Evolutionary conservation across 2,797 vertebrate genomes (phyloP).

Genomic region (Xenopus petersii): DNA sequence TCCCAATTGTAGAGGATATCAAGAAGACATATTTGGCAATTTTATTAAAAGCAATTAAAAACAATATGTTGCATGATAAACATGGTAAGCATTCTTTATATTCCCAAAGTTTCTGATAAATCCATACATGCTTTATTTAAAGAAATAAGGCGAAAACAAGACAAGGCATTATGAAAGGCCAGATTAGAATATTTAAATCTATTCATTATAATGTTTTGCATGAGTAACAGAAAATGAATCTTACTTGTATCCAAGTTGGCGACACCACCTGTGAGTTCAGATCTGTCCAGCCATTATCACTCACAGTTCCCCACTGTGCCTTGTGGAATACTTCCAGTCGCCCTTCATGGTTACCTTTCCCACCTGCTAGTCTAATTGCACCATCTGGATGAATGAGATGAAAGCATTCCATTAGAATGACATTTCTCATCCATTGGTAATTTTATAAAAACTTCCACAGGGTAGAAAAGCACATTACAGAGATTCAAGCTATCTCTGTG

Average conservation of each 20-base stretch:
- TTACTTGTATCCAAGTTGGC: constrained; percentile 93
- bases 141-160: too few species aligned
- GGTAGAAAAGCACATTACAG: neutral
- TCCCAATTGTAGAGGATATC: too few species aligned
- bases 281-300: constrained; percentile 88
- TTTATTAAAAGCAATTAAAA: too few species aligned
- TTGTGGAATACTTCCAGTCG: constrained; percentile 82
- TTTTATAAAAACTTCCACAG: neutral
- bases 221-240: constrained; percentile 25
- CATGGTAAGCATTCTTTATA: too few species aligned
- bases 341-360: constrained; percentile 75
- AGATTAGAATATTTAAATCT: too few species aligned
- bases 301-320: constrained; percentile 89
- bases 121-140: too few species aligned
- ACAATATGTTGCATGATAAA: too few species aligned
- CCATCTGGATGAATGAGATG: constrained; percentile 72
- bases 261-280: constrained; percentile 83
- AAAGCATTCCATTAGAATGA: neutral
- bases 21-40: too few species aligned
- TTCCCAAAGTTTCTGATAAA: too few species aligned
- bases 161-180: too few species aligned
- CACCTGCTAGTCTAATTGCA: constrained; percentile 75
- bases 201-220: too few species aligned
- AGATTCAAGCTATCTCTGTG: neutral
- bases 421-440: neutral